Evolutionary conservation across 2,888 invertebrate genomes (phyloP).

Genomic region (Linyphia triangularis): DNA sequence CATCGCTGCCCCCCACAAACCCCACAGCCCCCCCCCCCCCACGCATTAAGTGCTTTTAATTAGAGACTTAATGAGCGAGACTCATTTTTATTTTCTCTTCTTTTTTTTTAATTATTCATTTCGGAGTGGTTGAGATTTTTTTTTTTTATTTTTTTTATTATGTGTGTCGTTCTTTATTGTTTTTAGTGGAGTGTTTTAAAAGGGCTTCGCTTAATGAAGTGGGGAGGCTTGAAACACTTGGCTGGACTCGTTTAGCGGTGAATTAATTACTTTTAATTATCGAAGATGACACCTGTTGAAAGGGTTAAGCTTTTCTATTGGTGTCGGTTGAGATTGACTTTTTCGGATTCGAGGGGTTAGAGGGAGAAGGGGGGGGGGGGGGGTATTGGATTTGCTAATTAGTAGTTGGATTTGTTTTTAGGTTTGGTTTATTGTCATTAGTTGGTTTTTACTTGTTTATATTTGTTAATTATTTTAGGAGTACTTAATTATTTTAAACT

Average conservation of each 20-base stretch:
- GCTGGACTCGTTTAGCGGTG: slow-evolving; percentile 68
- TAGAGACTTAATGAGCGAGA: slow-evolving; percentile 69
- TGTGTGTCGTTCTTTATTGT: slow-evolving; percentile 56
- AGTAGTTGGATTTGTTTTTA: too few relatives aligned
- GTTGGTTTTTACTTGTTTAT: too few relatives aligned
- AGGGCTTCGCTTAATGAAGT: slow-evolving; percentile 66
- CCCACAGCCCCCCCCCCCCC: slow-evolving; percentile 58
- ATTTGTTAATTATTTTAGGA: too few relatives aligned
- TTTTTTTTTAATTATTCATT: slow-evolving; percentile 55
- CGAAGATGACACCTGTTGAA: slow-evolving; percentile 70
- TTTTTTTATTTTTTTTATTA: slow-evolving; percentile 24
- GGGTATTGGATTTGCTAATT: too few relatives aligned
- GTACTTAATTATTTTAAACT: too few relatives aligned
- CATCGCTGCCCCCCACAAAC: slow-evolving; percentile 57
- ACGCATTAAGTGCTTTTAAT: slow-evolving; percentile 74
- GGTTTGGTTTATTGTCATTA: too few relatives aligned
- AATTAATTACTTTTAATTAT: slow-evolving; percentile 75
- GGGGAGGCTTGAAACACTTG: slow-evolving; percentile 67
- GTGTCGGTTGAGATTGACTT: not conserved
- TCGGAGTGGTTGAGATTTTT: slow-evolving; percentile 25
- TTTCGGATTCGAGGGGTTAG: not conserved
- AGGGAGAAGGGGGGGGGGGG: too few relatives aligned
- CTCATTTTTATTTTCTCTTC: slow-evolving; percentile 29
- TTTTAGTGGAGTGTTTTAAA: slow-evolving; percentile 71
- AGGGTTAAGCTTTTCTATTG: not conserved